phyloP scores from a whole-genome alignment of 2,797 vertebrate species.

The Holocentrus rufus region DNA sequence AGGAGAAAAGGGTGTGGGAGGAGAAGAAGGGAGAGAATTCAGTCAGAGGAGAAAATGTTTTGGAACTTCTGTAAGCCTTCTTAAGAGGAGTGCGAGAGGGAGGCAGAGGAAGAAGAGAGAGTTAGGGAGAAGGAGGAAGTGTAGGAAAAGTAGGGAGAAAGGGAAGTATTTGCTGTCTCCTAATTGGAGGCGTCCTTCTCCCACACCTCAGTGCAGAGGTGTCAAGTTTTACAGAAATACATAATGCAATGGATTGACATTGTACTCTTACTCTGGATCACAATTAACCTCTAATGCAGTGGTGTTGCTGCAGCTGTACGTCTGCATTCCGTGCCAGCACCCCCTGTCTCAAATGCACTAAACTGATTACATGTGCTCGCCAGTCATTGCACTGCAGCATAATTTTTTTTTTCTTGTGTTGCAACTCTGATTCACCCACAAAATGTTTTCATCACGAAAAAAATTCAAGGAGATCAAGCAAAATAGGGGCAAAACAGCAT shows the following conservation, averaged over 20 bases:
- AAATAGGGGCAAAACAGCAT: too few relatives aligned
- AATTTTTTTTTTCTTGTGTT: too few relatives aligned
- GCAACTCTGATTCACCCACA: too few relatives aligned
- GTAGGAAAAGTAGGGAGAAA: conserved; percentile 1
- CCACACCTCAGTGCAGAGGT: background rate
- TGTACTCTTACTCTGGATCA: background rate
- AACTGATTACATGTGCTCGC: too few relatives aligned
- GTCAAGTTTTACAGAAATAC: background rate
- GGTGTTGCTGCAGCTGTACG: background rate
- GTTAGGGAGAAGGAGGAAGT: background rate
- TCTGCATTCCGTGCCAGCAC: background rate
- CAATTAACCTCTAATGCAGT: background rate
- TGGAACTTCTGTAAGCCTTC: background rate
- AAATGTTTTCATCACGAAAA: too few relatives aligned
- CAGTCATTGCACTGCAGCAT: too few relatives aligned
- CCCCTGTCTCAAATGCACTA: background rate
- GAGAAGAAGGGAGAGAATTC: background rate
- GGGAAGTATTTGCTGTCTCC: too few relatives aligned
- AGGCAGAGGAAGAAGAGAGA: background rate
- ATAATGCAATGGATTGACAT: background rate
- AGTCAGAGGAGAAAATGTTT: background rate
- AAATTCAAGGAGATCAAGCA: too few relatives aligned
- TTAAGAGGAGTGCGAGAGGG: background rate
- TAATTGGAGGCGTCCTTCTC: background rate
- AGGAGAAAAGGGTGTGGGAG: background rate